Percentiles rank a stretch among this genome's conserved stretches.
These are phyloP conservation scores for Propithecus coquereli DNA, from an alignment of 2,113 vertebrate species.

Conservation along the genomic window DNA sequence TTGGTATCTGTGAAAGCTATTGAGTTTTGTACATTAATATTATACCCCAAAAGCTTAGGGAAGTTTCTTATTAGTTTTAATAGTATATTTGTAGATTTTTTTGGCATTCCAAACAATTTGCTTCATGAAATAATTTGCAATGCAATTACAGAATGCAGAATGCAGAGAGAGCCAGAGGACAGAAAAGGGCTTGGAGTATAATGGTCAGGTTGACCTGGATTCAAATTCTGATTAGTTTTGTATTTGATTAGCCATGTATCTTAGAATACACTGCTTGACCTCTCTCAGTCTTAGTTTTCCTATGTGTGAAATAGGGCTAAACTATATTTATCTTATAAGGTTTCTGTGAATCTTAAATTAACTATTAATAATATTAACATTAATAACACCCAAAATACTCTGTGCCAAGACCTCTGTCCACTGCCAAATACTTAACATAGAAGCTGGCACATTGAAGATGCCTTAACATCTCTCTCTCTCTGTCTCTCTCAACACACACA, in stretches of 20 bases:
- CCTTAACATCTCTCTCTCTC: background rate
- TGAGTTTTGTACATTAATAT: background rate
- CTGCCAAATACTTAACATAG: background rate
- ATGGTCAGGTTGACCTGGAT: background rate
- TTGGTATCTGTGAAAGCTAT: background rate
- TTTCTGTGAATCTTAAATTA: background rate
- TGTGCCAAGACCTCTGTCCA: background rate
- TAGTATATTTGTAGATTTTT: background rate
- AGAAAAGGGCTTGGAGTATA: background rate
- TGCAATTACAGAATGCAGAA: background rate
- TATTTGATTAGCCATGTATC: background rate
- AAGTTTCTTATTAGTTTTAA: background rate
- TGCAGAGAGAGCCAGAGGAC: background rate
- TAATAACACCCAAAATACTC: background rate
- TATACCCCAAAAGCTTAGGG: background rate
- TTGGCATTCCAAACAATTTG: background rate
- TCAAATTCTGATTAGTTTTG: background rate
- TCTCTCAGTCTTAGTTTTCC: background rate
- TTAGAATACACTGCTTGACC: background rate
- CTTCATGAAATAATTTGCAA: background rate
- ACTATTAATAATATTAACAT: background rate
- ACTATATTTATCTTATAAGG: background rate
- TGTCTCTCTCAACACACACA: background rate
- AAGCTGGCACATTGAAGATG: background rate
- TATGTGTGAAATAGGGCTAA: background rate